Evolutionary conservation across 2,113 vertebrate species (phyloP).

Genomic region (Dissostichus mawsoni): DNA sequence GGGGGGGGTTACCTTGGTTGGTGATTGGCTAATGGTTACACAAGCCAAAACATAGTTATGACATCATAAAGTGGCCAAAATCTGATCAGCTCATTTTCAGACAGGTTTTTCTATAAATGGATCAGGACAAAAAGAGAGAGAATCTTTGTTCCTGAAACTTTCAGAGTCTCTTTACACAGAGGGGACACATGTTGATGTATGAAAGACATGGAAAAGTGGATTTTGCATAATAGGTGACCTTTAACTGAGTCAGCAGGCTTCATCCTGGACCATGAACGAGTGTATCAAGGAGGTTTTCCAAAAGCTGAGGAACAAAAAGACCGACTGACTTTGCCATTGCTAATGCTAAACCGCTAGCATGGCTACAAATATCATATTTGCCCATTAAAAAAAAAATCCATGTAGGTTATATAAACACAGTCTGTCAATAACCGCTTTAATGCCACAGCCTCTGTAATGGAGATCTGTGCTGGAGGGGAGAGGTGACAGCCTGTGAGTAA

Average conservation of each 20-base stretch:
- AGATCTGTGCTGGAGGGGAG: background rate
- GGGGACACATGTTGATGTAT: too few relatives aligned
- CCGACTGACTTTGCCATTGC: background rate
- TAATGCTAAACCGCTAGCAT: background rate
- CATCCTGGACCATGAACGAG: background rate
- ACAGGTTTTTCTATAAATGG: too few relatives aligned
- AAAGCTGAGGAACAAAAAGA: background rate
- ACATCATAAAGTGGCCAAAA: too few relatives aligned
- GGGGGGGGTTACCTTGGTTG: too few relatives aligned
- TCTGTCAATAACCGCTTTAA: background rate
- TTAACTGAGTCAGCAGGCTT: background rate
- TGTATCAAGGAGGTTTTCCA: background rate
- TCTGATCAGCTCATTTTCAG: too few relatives aligned
- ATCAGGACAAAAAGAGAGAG: too few relatives aligned
- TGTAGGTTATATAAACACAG: background rate
- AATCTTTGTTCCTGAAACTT: too few relatives aligned
- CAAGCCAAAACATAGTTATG: too few relatives aligned
- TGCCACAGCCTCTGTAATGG: background rate
- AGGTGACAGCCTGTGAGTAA: constrained; percentile 42
- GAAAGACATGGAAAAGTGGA: too few relatives aligned
- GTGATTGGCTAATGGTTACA: too few relatives aligned
- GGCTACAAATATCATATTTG: background rate
- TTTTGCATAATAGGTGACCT: too few relatives aligned
- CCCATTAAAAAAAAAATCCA: constrained; percentile 4
- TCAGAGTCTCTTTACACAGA: too few relatives aligned